Conservation (phyloP, 2,888 invertebrate species). For the Rotaria sp. region DNA sequence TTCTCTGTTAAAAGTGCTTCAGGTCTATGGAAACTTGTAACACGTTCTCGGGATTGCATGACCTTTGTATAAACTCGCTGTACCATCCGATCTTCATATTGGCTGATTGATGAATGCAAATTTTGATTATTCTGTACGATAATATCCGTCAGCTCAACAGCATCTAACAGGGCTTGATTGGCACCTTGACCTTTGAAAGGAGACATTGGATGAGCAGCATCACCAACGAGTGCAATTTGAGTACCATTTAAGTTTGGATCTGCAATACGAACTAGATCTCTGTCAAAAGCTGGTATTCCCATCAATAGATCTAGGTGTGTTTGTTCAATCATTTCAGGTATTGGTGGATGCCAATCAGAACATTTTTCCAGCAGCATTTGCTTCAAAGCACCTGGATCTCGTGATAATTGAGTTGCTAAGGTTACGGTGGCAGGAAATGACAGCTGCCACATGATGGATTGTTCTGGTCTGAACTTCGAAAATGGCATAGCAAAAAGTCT, state of each 20-base stretch:
- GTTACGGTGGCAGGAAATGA: not conserved
- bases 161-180: not conserved
- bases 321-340: not conserved
- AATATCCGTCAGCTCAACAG: not conserved
- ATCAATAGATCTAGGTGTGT: not conserved
- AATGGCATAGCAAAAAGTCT: not conserved
- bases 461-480: not conserved
- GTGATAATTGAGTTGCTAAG: not conserved
- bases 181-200: not conserved
- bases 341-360: not conserved
- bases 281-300: not conserved
- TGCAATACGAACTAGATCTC: not conserved
- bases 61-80: not conserved
- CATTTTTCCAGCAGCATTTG: not conserved
- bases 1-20: not conserved
- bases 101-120: not conserved
- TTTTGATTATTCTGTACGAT: not conserved
- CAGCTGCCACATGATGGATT: not conserved
- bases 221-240: not conserved
- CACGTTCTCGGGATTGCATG: not conserved
- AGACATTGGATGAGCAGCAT: constrained; percentile 17
- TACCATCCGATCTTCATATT: not conserved
- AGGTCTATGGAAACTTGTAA: not conserved
- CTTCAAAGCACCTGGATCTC: not conserved
- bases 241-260: not conserved